Evolutionary conservation across 2,113 vertebrate genomes (phyloP).

Genomic region (Forbesichthys agassizii): DNA sequence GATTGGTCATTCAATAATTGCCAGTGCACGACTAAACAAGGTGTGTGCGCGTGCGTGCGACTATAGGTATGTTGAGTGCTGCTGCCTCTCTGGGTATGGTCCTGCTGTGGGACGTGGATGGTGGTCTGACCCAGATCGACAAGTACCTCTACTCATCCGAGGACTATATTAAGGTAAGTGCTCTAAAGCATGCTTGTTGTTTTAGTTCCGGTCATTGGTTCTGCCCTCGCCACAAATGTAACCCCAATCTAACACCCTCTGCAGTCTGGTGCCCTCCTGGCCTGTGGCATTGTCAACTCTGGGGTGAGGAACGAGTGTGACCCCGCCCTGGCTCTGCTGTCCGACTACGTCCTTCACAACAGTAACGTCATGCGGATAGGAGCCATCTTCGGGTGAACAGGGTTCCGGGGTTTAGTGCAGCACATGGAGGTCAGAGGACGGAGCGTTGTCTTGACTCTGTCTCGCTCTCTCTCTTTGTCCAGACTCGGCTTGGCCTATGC

Average conservation of each 20-base stretch:
- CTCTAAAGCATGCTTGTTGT: background rate
- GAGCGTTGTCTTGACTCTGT: background rate
- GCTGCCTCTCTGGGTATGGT: constrained; percentile 96
- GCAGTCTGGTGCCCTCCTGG: constrained; percentile 93
- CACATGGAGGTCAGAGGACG: too few species aligned
- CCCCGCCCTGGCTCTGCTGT: constrained; percentile 93
- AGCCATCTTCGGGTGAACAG: constrained; percentile 95
- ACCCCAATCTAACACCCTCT: constrained; percentile 5
- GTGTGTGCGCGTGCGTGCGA: constrained; percentile 1
- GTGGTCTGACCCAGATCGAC: constrained; percentile 96
- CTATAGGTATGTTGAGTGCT: constrained; percentile 93
- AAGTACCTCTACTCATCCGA: constrained; percentile 98
- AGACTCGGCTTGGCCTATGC: constrained; percentile 95
- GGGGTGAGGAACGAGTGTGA: constrained; percentile 98
- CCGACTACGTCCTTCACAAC: constrained; percentile 96
- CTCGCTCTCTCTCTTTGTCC: constrained; percentile 26
- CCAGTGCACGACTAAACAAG: background rate
- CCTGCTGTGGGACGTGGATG: constrained; percentile 96
- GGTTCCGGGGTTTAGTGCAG: background rate
- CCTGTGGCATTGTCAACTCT: constrained; percentile 96
- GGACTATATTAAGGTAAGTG: constrained; percentile 94
- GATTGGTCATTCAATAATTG: too few species aligned
- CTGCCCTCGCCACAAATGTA: background rate
- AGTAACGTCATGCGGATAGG: constrained; percentile 98
- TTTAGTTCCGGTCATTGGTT: background rate